These are phyloP conservation scores for Podargus strigoides DNA, from an alignment of 2,797 vertebrate genomes.

Conservation along the genomic window DNA sequence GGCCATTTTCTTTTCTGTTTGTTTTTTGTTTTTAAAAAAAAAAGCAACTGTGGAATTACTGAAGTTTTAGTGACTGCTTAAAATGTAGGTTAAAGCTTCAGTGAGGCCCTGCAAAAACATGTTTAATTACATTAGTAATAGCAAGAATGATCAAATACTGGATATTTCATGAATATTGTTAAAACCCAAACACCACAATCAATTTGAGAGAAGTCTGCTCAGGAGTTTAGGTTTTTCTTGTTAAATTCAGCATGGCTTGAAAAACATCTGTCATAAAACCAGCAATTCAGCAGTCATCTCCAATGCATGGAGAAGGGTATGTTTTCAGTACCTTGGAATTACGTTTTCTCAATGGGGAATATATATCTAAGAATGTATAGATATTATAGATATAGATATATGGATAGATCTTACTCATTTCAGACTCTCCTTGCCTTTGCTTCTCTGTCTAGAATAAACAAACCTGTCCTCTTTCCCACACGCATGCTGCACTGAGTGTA, in stretches of 20 bases:
- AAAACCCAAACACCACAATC: neutral
- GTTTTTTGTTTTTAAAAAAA: too few species aligned
- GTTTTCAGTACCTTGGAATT: neutral
- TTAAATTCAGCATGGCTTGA: neutral
- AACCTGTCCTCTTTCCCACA: neutral
- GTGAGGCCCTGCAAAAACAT: neutral
- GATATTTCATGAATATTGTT: neutral
- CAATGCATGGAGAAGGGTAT: neutral
- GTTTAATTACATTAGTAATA: neutral
- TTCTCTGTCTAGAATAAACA: neutral
- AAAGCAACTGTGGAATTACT: neutral
- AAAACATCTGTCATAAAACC: neutral
- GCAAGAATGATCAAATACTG: neutral
- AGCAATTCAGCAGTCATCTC: neutral
- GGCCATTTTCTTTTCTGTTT: neutral
- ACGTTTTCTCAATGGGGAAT: neutral
- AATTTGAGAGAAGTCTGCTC: neutral
- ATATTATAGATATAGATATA: too few species aligned
- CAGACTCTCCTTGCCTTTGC: neutral
- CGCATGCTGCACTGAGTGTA: neutral
- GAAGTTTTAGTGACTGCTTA: neutral
- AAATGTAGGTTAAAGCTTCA: neutral
- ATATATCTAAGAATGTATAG: too few species aligned
- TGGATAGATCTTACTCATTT: neutral
- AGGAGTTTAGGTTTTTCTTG: neutral